Conservation (phyloP, 2,113 vertebrate genomes). For the Neodontobutis hainanensis region DNA sequence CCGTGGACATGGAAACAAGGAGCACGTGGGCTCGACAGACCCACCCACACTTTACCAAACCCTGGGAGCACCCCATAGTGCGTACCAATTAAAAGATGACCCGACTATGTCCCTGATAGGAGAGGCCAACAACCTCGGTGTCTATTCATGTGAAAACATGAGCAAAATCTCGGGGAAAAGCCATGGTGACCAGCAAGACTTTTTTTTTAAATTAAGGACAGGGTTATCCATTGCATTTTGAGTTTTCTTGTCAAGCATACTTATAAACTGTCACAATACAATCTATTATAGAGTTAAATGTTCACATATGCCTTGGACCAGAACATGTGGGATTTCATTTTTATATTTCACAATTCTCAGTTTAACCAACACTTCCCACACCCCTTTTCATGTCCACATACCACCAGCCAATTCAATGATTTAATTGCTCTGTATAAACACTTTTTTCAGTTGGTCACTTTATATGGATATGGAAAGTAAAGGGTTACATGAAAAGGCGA, state of each 20-base stretch:
- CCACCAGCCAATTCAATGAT: not conserved
- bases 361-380: not conserved
- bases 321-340: no score
- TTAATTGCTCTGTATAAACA: not conserved
- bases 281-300: no score
- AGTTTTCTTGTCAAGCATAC: no score
- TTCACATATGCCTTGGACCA: no score
- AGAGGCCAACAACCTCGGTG: no score
- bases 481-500: not conserved
- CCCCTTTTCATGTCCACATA: not conserved
- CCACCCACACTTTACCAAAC: conserved; percentile 31
- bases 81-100: not conserved
- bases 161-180: no score
- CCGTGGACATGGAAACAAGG: conserved; percentile 34
- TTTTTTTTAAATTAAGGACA: no score
- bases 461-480: not conserved
- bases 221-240: no score
- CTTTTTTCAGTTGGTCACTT: not conserved
- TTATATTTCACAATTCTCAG: no score
- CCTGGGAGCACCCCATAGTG: not conserved
- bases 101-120: not conserved
- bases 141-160: no score
- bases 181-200: no score
- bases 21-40: conserved; percentile 55
- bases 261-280: no score